A percentile compares a stretch with the other conserved stretches of the same genome.
These are phyloP conservation scores for Potorous gilbertii DNA, from an alignment of 2,797 vertebrate species.

Conservation along the genomic window DNA sequence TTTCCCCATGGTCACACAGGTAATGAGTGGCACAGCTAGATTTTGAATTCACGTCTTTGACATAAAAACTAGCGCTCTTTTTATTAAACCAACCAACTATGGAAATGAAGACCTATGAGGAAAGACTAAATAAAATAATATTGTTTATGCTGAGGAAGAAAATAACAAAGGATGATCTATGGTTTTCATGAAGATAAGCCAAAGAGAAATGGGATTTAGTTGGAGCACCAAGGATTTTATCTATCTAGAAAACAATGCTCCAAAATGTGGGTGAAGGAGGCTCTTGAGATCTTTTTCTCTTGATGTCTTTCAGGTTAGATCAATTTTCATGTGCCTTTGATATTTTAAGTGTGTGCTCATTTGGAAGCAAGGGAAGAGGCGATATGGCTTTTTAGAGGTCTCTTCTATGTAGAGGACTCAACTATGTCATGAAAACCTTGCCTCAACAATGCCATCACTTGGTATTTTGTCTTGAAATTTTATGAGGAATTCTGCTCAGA, in stretches of 20 bases:
- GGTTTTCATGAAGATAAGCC: not conserved
- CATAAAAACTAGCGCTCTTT: not conserved
- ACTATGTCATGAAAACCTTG: slow-evolving; percentile 23
- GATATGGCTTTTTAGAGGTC: not conserved
- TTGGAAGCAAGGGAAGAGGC: not conserved
- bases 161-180: not conserved
- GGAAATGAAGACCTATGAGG: not conserved
- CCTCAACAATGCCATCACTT: not conserved
- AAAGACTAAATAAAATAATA: not conserved
- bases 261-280: not conserved
- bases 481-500: not conserved
- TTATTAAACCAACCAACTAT: not conserved
- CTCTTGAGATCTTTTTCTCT: not conserved
- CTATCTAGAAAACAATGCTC: not conserved
- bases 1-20: not conserved
- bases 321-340: not conserved
- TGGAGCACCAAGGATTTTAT: not conserved
- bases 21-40: not conserved
- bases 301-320: not conserved
- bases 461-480: slow-evolving; percentile 10
- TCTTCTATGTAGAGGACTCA: not conserved
- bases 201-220: not conserved
- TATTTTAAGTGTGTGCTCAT: not conserved
- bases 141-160: not conserved
- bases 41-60: not conserved